Percentiles rank a stretch among this genome's conserved stretches.
Conservation (phyloP, 2,797 vertebrate species). For the Crocodylus rhombifer region DNA sequence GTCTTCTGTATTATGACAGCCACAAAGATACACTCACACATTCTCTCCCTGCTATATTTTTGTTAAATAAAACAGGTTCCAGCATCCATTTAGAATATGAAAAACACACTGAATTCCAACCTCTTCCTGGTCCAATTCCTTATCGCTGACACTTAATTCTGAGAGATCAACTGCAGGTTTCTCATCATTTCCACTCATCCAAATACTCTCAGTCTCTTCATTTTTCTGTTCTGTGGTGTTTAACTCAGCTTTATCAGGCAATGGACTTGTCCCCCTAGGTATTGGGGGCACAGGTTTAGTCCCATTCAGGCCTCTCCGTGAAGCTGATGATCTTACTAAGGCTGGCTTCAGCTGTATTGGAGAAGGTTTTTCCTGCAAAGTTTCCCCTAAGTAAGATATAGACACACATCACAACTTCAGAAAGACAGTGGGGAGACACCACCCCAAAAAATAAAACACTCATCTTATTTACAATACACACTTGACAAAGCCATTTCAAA, state of each 20-base stretch:
- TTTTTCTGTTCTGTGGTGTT: conserved; percentile 54
- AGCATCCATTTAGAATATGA: rapidly evolving
- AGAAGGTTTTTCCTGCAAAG: conserved; percentile 77
- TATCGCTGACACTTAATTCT: conserved; percentile 77
- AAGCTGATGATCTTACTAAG: conserved; percentile 83
- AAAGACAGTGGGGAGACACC: background rate
- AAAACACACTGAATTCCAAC: conserved; percentile 74
- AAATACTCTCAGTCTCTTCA: conserved; percentile 55
- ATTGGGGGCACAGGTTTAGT: conserved; percentile 83
- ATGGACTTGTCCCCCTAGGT: conserved; percentile 81
- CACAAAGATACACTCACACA: background rate
- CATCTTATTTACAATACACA: background rate
- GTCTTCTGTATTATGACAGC: background rate
- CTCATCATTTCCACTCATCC: conserved; percentile 48
- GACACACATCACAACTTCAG: background rate
- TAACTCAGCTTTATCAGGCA: conserved; percentile 77
- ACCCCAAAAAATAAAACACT: background rate
- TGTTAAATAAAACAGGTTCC: background rate
- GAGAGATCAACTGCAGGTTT: conserved; percentile 79
- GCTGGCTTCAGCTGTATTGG: conserved; percentile 84
- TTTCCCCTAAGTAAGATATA: conserved; percentile 78
- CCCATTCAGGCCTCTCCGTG: conserved; percentile 78
- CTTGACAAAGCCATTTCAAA: background rate
- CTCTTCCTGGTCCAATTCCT: conserved; percentile 91
- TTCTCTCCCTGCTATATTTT: background rate